A percentile compares a stretch with the other conserved stretches of the same genome.
phyloP scores from a whole-genome alignment of 2,888 invertebrate species.

The Julus scanicus region DNA sequence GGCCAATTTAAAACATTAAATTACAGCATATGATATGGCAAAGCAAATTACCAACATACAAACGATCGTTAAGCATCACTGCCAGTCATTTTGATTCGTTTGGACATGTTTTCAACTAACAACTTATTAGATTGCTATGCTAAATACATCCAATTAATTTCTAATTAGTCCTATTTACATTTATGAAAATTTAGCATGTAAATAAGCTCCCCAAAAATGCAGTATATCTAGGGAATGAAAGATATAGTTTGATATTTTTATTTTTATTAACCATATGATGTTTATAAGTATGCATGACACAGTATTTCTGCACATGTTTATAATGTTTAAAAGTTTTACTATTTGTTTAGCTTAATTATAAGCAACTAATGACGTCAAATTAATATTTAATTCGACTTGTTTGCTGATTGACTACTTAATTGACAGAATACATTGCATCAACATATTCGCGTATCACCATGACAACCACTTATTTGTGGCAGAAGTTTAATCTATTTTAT shows the following conservation, averaged over 20 bases:
- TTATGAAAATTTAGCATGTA: neutral
- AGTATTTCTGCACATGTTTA: neutral
- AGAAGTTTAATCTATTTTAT: too few species aligned
- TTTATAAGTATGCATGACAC: too few species aligned
- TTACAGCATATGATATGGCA: neutral
- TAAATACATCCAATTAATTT: neutral
- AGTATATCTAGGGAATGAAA: too few species aligned
- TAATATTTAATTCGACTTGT: too few species aligned
- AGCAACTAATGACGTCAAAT: too few species aligned
- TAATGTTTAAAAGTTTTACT: neutral
- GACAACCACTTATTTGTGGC: too few species aligned
- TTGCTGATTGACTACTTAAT: too few species aligned
- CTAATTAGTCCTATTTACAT: neutral
- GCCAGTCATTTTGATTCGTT: neutral
- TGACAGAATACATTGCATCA: too few species aligned
- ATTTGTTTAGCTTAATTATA: too few species aligned
- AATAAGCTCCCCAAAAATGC: neutral
- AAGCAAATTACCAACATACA: neutral
- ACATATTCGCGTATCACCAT: too few species aligned
- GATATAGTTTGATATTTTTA: too few species aligned
- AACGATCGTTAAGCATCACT: neutral
- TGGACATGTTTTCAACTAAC: neutral
- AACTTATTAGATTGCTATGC: neutral
- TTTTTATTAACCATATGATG: too few species aligned
- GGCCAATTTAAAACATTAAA: neutral